These are phyloP conservation scores for Atrina japonica DNA, from an alignment of 2,888 invertebrate genomes.

Conservation along the genomic window DNA sequence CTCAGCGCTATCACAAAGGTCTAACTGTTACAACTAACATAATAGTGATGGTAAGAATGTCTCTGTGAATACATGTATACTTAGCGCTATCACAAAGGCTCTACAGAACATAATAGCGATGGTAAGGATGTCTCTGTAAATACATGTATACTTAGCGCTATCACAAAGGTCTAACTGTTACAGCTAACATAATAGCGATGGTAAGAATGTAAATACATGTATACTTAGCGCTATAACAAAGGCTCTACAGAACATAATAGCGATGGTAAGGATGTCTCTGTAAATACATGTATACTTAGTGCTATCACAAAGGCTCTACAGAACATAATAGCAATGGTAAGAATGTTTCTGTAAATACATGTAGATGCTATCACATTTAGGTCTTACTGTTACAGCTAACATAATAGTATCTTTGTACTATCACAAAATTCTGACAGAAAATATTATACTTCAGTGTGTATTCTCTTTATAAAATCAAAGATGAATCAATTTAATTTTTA, in stretches of 20 bases:
- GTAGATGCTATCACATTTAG: not conserved
- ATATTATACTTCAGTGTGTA: too few relatives aligned
- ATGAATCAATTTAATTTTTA: too few relatives aligned
- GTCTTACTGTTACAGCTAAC: not conserved
- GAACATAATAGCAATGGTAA: conserved; percentile 87
- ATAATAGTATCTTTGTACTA: not conserved
- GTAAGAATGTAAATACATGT: conserved; percentile 88
- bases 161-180: not conserved
- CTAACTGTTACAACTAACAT: not conserved
- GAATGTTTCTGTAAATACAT: conserved; percentile 31
- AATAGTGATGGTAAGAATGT: not conserved
- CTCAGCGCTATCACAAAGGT: not conserved
- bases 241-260: conserved; percentile 86
- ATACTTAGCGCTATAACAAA: conserved; percentile 83
- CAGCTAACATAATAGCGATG: conserved; percentile 85
- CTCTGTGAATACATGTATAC: not conserved
- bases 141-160: too few relatives aligned
- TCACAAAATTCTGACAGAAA: conserved; percentile 87
- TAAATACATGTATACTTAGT: not conserved
- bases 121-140: conserved; percentile 81
- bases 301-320: conserved; percentile 86
- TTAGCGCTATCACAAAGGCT: conserved; percentile 83
- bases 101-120: conserved; percentile 85
- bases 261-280: not conserved
- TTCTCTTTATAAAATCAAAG: too few relatives aligned